phyloP scores from a whole-genome alignment of 1,140 invertebrate genomes.

The Aleiodes sp. region DNA sequence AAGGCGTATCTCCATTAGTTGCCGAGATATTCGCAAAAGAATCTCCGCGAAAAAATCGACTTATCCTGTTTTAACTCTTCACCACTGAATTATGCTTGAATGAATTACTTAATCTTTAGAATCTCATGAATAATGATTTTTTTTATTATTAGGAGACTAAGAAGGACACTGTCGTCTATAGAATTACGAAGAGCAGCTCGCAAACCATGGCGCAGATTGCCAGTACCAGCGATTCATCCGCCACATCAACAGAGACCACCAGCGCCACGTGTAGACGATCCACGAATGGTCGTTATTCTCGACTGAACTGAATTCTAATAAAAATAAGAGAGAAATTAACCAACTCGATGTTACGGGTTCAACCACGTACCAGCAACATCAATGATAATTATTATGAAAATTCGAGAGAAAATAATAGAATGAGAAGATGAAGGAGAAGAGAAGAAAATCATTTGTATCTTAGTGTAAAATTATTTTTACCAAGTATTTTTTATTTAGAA shows the following conservation, averaged over 20 bases:
- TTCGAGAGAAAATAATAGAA: no score
- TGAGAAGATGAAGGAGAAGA: no score
- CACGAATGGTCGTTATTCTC: conserved; percentile 75
- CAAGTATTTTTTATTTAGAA: no score
- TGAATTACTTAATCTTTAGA: neutral
- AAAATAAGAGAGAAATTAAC: neutral
- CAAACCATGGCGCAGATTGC: conserved; percentile 85
- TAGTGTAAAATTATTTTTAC: no score
- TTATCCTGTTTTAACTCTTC: no score
- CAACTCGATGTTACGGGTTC: neutral
- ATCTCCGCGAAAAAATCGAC: no score
- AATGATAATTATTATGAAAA: no score
- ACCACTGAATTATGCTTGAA: no score
- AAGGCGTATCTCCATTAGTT: no score
- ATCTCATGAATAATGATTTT: neutral
- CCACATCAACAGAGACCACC: conserved; percentile 52
- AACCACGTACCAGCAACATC: neutral
- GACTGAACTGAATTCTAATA: conserved; percentile 67
- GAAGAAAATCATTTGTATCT: no score
- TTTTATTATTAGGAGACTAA: conserved; percentile 75
- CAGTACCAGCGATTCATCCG: conserved; percentile 58
- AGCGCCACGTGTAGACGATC: conserved; percentile 37
- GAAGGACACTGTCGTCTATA: conserved; percentile 80
- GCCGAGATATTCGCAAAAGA: no score
- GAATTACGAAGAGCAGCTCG: conserved; percentile 89